Evolutionary conservation across 1,140 invertebrate genomes (phyloP).

Genomic region (Drosophila littoralis): DNA sequence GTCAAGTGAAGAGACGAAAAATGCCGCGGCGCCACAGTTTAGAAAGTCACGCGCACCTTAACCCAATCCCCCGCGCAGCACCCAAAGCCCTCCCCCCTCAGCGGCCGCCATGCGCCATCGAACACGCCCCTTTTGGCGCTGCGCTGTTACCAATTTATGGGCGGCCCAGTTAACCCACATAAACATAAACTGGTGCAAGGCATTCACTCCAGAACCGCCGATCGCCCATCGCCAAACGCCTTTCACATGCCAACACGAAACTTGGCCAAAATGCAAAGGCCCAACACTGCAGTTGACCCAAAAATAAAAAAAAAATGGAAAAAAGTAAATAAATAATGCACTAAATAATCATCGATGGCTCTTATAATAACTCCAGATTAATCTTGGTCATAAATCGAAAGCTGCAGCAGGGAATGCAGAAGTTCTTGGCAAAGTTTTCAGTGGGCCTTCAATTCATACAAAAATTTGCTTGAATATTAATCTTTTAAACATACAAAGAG

Average conservation of each 20-base stretch:
- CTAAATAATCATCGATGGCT: slow-evolving; percentile 21
- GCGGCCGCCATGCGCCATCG: too few relatives aligned
- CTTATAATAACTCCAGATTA: slow-evolving; percentile 8
- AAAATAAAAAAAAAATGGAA: slow-evolving; percentile 17
- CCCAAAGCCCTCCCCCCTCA: background rate
- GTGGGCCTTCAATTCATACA: too few relatives aligned
- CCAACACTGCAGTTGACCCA: slow-evolving; percentile 31
- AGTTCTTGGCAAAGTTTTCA: background rate
- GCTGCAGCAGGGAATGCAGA: background rate
- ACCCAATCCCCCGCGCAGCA: too few relatives aligned
- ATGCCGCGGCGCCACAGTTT: slow-evolving; percentile 52
- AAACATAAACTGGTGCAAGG: slow-evolving; percentile 71
- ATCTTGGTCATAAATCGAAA: background rate
- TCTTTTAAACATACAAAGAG: too few relatives aligned
- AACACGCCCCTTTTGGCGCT: too few relatives aligned
- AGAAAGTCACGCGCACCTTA: slow-evolving; percentile 59
- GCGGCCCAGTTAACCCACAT: slow-evolving; percentile 52
- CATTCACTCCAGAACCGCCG: slow-evolving; percentile 66
- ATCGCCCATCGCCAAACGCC: slow-evolving; percentile 29
- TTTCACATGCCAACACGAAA: slow-evolving; percentile 45
- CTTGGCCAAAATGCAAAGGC: slow-evolving; percentile 34
- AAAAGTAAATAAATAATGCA: background rate
- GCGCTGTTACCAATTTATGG: slow-evolving; percentile 30
- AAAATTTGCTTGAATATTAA: too few relatives aligned
- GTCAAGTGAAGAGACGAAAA: slow-evolving; percentile 59